These are phyloP conservation scores for Drosophila seguyi DNA, from an alignment of 1,140 invertebrate genomes.

Conservation along the genomic window DNA sequence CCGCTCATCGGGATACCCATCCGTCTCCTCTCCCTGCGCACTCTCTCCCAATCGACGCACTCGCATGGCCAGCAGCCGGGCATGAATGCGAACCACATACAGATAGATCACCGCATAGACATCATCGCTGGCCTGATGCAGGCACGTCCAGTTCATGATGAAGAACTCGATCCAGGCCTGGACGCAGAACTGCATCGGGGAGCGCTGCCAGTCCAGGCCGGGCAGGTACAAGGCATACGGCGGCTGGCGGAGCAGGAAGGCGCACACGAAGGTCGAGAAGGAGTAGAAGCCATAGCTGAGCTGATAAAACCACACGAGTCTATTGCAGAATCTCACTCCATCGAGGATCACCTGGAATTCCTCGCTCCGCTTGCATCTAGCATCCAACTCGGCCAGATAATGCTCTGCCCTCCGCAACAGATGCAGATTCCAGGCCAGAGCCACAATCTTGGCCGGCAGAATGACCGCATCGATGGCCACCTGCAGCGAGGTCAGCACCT, in stretches of 20 bases:
- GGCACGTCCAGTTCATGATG: slow-evolving; percentile 60
- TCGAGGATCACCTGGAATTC: slow-evolving; percentile 26
- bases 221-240: slow-evolving; percentile 62
- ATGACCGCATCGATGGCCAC: slow-evolving; percentile 60
- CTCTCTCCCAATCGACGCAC: slow-evolving; percentile 18
- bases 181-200: slow-evolving; percentile 34
- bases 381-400: slow-evolving; percentile 41
- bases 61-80: slow-evolving; percentile 42
- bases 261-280: slow-evolving; percentile 44
- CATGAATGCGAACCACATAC: slow-evolving; percentile 43
- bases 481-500: slow-evolving; percentile 57
- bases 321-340: slow-evolving; percentile 39
- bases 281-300: slow-evolving; percentile 56
- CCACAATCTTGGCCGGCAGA: slow-evolving; percentile 55
- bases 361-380: slow-evolving; percentile 11
- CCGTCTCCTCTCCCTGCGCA: neutral
- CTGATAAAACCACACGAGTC: slow-evolving; percentile 52
- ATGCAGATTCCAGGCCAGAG: slow-evolving; percentile 37
- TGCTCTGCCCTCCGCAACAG: slow-evolving; percentile 34
- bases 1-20: neutral
- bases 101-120: slow-evolving; percentile 63
- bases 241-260: slow-evolving; percentile 43
- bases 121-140: slow-evolving; percentile 61
- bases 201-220: slow-evolving; percentile 41
- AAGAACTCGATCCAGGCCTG: slow-evolving; percentile 52